Base-by-base conservation (phyloP, 1,140 invertebrate genomes). In the Ceratosolen fusciceps region DNA sequence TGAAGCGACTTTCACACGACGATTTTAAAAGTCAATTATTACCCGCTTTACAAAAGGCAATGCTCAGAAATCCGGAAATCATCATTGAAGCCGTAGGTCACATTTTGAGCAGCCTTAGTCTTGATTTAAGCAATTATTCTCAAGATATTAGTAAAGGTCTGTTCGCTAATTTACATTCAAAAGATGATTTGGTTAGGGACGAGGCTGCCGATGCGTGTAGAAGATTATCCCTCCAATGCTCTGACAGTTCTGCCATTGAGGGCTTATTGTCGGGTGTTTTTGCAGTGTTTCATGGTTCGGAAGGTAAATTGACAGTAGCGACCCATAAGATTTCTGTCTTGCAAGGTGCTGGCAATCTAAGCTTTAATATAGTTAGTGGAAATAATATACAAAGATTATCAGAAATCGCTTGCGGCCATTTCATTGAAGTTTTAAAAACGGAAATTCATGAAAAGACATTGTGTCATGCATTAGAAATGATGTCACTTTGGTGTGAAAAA, bases 361-460 rank as follows among this genome's bases (percentile, higher is more conserved):
- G 94, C 85, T 92, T 93, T 74, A 95, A 97, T 85, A 91, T 91
- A 14, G 93, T 96, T 19, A 87, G 91, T 24, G 93, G 92, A 3
- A 91, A 91, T 9, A 91, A 93, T 70, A 86, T 93, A 0, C 89
- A 92, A 79, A 88, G 90, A 79, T 88, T 98, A 74, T 92, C 94
- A 68, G 88, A 92, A 70, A 91, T 89, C 39, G 93, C 94, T 5
- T 90, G 92, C 2, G 91, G 93, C 52, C 91, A 94, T 78, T 95
- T 97, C 85, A 91, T 95, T 21, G 95, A 95, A 85, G 93, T 97
- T 29, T 90, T 98, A 29, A 95, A 97, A 86, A 92, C 92, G 47
- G 98, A 99, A 92, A 95, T 96, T 70, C 97, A 98, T 88, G 98
- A 99, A 90, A 96, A 96, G 83, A 97, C 96, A 2, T 88, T 98